Base-by-base conservation (phyloP, 2,888 invertebrate genomes). In the Drosophila meridionalis region DNA sequence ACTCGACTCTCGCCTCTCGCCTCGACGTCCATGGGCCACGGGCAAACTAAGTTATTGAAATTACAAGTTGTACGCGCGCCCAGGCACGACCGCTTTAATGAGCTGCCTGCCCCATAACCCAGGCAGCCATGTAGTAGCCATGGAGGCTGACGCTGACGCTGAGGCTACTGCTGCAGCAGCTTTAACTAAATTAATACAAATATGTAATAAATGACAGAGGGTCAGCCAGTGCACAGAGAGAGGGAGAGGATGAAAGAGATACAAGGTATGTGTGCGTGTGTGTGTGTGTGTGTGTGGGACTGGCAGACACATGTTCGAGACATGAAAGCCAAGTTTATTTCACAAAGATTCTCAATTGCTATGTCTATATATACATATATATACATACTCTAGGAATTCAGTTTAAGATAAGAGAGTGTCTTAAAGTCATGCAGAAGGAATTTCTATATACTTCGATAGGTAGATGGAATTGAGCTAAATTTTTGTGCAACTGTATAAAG, bases 181-280 rank as follows among this genome's bases (percentile, higher is more conserved):
- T 77, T 89, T 80, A 89, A 81, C 69, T 74, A 71, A 73, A 83
- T 83, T 82, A 83, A 87, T 83, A 78, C 56, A 66, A 78, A 69
- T 57, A 68, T 62, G 78, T 67, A 61, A 64, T 67, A 69, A 88
- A 72, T 66, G n/a, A 38, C 45, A 65, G 56, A 50, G 14, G 36
- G 47, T 28, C 40, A 56, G 40, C 56, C n/a, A 28, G 36, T 0
- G 2, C 4, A n/a, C 28, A 52, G 11, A 11, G 34, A 30, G 56
- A 20, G 34, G 20, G 12, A 28, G 30, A 12, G 14, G 53, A 26
- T 36, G 28, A 40, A 38, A 40, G 47, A 34, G 20, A 14, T 9
- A 42, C 42, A 40, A 57, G 66, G n/a, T 52, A 40, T 6, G 28
- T 45, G 7, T 38, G 14, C n/a, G 42, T 65, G 11, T 38, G 26